Evolutionary conservation across 2,113 vertebrate species (phyloP), one percentile per base, ranked within the genome.

Genomic region (Condylura cristata): DNA sequence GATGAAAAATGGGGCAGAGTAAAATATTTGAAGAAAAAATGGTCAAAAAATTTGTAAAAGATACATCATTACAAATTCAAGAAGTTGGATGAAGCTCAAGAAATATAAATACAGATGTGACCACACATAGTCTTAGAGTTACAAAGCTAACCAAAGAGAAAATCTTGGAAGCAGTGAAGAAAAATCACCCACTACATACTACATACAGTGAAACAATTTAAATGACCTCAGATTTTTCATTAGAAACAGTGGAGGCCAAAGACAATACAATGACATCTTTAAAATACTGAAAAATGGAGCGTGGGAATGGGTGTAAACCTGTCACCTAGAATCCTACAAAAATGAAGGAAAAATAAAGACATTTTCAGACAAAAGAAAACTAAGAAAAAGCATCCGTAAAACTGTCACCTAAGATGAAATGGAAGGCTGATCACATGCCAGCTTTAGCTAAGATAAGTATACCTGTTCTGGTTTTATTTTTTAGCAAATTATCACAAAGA

Each of bases 361-460:
- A 66, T 71, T 89, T 89, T 89, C 11, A 70, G 58, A 76, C 61
- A 48, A 91, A 76, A 76, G n/a, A n/a, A 68, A 51, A 28, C n/a
- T 22, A 79, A 66, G 20, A 8, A 66, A 39, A 81, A 86, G 10
- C 16, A 56, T 46, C 6, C n/a, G 13, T 26, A 86, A 66, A 71
- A 46, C 6, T 46, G 68, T 66, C 6, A 9, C 65, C 18, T 44
- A 10, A 11, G 24, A 44, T 66, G 63, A 86, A 72, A 22, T 26
- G 10, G 39, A 65, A 39, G 44, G 30, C 48, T 44, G 71, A 13
- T 17, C 68, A n/a, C 20, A 14, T 2, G 9, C 14, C 9, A 20
- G 6, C n/a, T 30, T 3, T 63, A 18, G 4, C 53, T 26, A 56
- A 81, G 41, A 30, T 26, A 28, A 61, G 32, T 48, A 30, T 58